Evolutionary conservation across 2,888 invertebrate genomes (phyloP).

Genomic region (Orthosia gothica): DNA sequence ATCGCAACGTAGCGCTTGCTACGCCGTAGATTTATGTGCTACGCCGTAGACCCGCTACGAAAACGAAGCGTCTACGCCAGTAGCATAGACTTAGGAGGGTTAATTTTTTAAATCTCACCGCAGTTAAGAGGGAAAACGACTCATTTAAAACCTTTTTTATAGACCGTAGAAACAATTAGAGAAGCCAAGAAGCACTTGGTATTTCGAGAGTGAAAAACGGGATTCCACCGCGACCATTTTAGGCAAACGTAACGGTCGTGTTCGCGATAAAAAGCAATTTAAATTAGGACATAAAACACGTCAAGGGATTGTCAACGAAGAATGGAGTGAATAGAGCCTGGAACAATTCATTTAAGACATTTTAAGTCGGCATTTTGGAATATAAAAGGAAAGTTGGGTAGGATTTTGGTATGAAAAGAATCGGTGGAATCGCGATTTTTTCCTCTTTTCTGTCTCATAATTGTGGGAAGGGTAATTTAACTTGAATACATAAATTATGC

Average conservation of each 20-base stretch:
- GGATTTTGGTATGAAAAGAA: constrained; percentile 78
- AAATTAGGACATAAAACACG: constrained; percentile 86
- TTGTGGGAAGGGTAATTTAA: constrained; percentile 67
- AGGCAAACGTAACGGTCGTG: constrained; percentile 78
- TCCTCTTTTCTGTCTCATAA: constrained; percentile 68
- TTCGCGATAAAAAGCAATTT: constrained; percentile 84
- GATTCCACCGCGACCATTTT: constrained; percentile 74
- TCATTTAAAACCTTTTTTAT: constrained; percentile 69
- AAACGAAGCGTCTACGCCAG: constrained; percentile 37
- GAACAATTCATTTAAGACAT: constrained; percentile 84
- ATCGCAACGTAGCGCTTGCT: constrained; percentile 57
- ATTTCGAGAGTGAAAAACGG: constrained; percentile 81
- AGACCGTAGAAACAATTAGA: constrained; percentile 78
- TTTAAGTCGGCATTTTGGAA: constrained; percentile 76
- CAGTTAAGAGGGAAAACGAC: constrained; percentile 48
- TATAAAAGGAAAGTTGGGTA: constrained; percentile 76
- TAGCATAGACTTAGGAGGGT: constrained; percentile 39
- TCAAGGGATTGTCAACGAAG: constrained; percentile 85
- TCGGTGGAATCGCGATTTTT: constrained; percentile 71
- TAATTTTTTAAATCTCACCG: constrained; percentile 57
- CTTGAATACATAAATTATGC: constrained; percentile 62
- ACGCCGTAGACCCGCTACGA: constrained; percentile 56
- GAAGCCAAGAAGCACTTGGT: constrained; percentile 76
- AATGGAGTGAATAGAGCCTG: constrained; percentile 76
- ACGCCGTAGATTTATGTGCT: constrained; percentile 65